These are phyloP conservation scores for Ascaphus truei DNA, from an alignment of 2,113 vertebrate species.

Conservation along the genomic window DNA sequence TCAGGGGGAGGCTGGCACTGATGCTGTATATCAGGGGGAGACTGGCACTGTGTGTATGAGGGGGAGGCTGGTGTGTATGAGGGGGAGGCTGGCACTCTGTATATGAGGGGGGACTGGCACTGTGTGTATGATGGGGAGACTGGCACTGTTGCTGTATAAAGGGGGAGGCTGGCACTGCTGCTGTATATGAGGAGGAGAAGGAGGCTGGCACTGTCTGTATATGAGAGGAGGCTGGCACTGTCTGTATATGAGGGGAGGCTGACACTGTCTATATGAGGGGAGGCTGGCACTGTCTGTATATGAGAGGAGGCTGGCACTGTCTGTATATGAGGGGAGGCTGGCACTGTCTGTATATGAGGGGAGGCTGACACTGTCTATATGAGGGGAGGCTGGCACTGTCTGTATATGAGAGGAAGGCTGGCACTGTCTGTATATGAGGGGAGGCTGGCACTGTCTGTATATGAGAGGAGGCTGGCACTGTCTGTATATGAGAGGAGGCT, in stretches of 20 bases:
- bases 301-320: not conserved
- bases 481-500: not conserved
- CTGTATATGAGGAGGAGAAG: not conserved
- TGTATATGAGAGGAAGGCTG: not conserved
- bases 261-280: not conserved
- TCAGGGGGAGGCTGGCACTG: too few species aligned
- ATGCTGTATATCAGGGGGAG: too few species aligned
- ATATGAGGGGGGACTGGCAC: too few species aligned
- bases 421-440: not conserved
- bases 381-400: not conserved
- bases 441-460: not conserved
- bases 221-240: not conserved
- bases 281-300: not conserved
- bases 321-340: not conserved
- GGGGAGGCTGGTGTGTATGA: too few species aligned
- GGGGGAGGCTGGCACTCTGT: too few species aligned
- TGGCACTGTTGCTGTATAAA: too few species aligned
- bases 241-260: not conserved
- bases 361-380: not conserved
- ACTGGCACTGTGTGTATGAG: too few species aligned
- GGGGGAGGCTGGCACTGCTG: not conserved
- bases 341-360: not conserved
- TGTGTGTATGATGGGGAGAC: too few species aligned
- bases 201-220: not conserved
- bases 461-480: not conserved